Percentiles rank a stretch among this genome's conserved stretches.
Evolutionary conservation across 2,888 invertebrate species (phyloP).

Genomic region (Mythimna impura): DNA sequence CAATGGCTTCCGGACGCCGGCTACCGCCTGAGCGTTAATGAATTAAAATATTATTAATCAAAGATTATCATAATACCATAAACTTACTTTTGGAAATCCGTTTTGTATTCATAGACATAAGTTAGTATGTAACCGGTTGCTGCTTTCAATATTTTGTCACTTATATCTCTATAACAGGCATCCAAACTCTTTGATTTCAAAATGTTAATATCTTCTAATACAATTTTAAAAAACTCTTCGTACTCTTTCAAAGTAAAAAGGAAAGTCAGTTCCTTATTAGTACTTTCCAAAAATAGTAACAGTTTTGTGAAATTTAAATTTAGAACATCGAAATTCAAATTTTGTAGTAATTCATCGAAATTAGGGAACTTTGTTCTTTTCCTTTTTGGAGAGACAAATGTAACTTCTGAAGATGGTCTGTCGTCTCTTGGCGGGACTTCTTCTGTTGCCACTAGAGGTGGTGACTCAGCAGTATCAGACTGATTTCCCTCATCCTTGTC

Average conservation of each 20-base stretch:
- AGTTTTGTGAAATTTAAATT: conserved; percentile 14
- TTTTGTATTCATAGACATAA: conserved; percentile 47
- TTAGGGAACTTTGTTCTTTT: conserved; percentile 27
- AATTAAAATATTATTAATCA: too few species aligned
- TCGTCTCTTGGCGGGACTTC: conserved; percentile 11
- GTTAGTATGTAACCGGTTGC: conserved; percentile 57
- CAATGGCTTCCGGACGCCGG: too few species aligned
- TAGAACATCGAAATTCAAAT: conserved; percentile 18
- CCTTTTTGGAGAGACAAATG: not conserved
- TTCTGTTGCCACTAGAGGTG: not conserved
- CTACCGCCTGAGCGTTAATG: too few species aligned
- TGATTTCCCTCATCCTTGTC: not conserved
- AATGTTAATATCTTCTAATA: conserved; percentile 58
- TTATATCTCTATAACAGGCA: conserved; percentile 36
- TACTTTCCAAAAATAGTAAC: conserved; percentile 53
- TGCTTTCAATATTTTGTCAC: conserved; percentile 55
- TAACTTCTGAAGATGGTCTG: not conserved
- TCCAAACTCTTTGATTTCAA: conserved; percentile 55
- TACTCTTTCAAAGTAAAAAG: conserved; percentile 49
- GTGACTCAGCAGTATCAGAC: not conserved
- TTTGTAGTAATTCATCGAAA: conserved; percentile 16
- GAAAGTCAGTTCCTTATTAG: conserved; percentile 60
- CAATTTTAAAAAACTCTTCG: conserved; percentile 63
- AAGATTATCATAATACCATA: not conserved
- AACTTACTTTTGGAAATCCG: conserved; percentile 19